Conservation (phyloP, 2,888 invertebrate genomes). For the Dolichomitus sp. region DNA sequence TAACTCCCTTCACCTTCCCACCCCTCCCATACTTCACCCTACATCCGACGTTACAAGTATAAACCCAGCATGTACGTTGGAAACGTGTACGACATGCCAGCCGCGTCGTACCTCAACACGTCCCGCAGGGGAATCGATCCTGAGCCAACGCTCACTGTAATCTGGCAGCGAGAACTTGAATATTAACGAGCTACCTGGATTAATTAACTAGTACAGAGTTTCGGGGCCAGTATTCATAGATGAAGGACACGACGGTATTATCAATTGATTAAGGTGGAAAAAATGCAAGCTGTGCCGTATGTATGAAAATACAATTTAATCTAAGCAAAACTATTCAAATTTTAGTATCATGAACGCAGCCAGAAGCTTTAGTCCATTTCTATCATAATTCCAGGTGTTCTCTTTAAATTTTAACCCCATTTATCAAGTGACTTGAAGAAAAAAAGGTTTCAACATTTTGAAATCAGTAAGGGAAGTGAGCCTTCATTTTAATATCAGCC, state of each 20-base stretch:
- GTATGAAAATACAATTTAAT: background rate
- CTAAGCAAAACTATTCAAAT: background rate
- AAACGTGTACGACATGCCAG: constrained; percentile 44
- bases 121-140: constrained; percentile 60
- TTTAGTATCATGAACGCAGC: no score
- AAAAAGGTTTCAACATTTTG: no score
- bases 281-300: background rate
- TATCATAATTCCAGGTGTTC: no score
- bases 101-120: constrained; percentile 43
- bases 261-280: background rate
- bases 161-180: constrained; percentile 64
- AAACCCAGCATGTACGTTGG: constrained; percentile 19
- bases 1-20: constrained; percentile 1
- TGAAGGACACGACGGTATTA: background rate
- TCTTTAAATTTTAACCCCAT: no score
- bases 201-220: constrained; percentile 29
- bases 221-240: background rate
- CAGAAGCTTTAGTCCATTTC: no score
- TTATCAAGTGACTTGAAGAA: no score
- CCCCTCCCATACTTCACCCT: constrained; percentile 3
- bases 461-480: no score
- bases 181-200: constrained; percentile 62
- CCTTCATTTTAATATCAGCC: no score
- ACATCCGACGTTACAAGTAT: constrained; percentile 43
- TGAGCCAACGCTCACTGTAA: constrained; percentile 48